Evolutionary conservation across 53 echinoderm and acorn worm genomes (phyloP), one percentile per base, ranked within the genome.

Genomic region (Echinometra lucunter): DNA sequence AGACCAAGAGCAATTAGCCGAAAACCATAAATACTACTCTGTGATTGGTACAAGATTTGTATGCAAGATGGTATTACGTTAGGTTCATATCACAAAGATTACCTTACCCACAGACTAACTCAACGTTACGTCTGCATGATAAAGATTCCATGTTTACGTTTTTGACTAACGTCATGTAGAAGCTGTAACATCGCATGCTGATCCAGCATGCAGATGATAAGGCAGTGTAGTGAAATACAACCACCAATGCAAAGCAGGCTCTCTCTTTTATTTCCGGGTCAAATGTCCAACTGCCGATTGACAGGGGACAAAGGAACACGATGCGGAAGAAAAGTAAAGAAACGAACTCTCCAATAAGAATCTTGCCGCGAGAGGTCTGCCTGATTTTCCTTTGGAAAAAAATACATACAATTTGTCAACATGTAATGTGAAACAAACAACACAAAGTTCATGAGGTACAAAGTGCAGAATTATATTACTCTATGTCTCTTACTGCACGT

Each of bases 191-290:
- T 5, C 16, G 3, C 85, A 30, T 49, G 85, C n/a, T 47, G 7
- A 85, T 85, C 11, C 47, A n/a, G 49, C 45, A n/a, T 6, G 85
- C 85, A 85, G 85, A 27, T 1, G 30, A 45, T 49, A 85, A 7
- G 49, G 12, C 49, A 25, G n/a, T 49, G 49, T 85, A 85, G 30
- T 85, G 85, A 28, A 47, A 53, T 3, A 49, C 28, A 28, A 49
- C 30, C 53, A 45, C 10, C 85, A n/a, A n/a, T 7, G 85, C 85
- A 11, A 53, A 47, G 49, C 85, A 85, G 28, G 21, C 85, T 85
- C n/a, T 85, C 12, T n/a, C 47, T 47, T 47, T 47, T 9, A 45
- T 49, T 85, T 85, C 85, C 85, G 85, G 85, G 45, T 85, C 85
- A 85, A 1, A 11, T 28, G 85, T 28, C 85, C 85, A 85, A 53